Evolutionary conservation across 2,797 vertebrate genomes (phyloP).

Genomic region (Aphelocoma californica): DNA sequence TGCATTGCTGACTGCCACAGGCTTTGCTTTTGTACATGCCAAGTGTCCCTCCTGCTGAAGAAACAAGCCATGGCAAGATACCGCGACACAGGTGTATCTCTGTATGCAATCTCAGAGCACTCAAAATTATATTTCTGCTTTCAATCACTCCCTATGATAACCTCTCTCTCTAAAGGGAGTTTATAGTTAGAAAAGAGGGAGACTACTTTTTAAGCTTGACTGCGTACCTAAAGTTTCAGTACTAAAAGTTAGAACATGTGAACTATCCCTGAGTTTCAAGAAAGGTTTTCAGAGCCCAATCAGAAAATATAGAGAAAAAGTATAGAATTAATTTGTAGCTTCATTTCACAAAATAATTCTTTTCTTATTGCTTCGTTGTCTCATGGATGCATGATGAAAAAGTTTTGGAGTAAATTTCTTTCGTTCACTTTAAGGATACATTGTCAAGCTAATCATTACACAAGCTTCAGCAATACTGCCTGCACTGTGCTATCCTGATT

Average conservation of each 20-base stretch:
- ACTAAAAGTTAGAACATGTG: background rate
- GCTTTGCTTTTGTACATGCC: background rate
- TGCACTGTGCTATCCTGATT: slow-evolving; percentile 32
- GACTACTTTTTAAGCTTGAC: background rate
- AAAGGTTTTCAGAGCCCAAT: background rate
- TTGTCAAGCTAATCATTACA: slow-evolving; percentile 49
- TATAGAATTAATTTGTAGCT: background rate
- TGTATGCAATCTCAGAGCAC: background rate
- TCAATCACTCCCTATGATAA: background rate
- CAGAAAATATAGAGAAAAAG: background rate
- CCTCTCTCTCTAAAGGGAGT: background rate
- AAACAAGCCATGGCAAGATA: background rate
- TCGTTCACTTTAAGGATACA: slow-evolving; percentile 24
- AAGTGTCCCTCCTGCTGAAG: background rate
- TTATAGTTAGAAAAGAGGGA: background rate
- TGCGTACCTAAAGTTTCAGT: background rate
- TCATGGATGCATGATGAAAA: background rate
- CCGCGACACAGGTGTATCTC: background rate
- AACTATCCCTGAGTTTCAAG: background rate
- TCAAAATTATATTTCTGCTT: background rate
- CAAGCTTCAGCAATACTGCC: background rate
- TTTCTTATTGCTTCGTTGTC: background rate
- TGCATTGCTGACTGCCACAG: background rate
- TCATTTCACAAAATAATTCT: background rate
- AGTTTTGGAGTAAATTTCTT: background rate